Base-by-base conservation (phyloP, 2,113 vertebrate species). In the Canis aureus region DNA sequence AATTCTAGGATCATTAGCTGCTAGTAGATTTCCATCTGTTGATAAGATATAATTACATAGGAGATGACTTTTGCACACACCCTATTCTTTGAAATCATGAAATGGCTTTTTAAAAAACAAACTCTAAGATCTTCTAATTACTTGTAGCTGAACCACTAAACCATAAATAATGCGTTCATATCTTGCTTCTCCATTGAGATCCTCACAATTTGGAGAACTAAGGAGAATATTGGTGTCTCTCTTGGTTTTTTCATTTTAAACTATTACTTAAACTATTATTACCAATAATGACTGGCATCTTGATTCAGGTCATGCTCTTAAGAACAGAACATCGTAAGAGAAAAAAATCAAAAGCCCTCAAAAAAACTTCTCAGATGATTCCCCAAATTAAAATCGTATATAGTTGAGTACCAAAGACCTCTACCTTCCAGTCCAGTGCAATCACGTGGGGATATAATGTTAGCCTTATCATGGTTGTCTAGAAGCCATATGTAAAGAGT, bases 181-280 rank as follows among this genome's bases (percentile, higher is more conserved):
- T 7, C 73, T 57, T 59, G 76, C 57, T 95, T 96, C 57, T 95
- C 57, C 79, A 8, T 2, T 27, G 20, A 78, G 22, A 22, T 59
- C 43, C 20, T 95, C 32, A 35, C 57, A 91, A 73, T 67, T 2
- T 94, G 83, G 25, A 79, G 19, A 32, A 89, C 67, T 87, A 60
- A 17, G 23, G 43, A 89, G 20, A 93, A 64, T 55, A 89, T 29
- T 64, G 51, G 11, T 80, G 49, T 11, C n/a, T 84, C 74, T 93
- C 79, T 81, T 29, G 71, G 4, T 69, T 43, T 92, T 73, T 90
- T 59, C n/a, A 69, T 79, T 90, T 96, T 82, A 55, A 90, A 82
- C 22, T 43, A 29, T 53, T 83, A 69, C 29, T 57, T 92, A 89
- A 96, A 67, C 57, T 60, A 76, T 20, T 49, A 60, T 80, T 49